Percentiles rank a stretch among this genome's conserved stretches.
phyloP scores from a whole-genome alignment of 2,888 invertebrate genomes.

The Clivina fossor region DNA sequence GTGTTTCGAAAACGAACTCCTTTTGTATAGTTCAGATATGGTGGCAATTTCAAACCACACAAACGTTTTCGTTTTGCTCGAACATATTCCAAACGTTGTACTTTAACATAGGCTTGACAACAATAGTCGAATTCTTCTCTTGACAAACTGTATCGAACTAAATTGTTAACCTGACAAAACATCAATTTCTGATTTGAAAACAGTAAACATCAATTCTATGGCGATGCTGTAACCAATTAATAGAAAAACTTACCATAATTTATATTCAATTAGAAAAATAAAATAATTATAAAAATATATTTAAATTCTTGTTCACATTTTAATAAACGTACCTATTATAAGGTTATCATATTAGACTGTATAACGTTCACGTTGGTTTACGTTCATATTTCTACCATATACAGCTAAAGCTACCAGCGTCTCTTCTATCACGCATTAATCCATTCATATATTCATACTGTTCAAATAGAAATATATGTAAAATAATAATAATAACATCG shows the following conservation, averaged over 20 bases:
- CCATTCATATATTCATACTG: not conserved
- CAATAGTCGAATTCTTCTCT: not conserved
- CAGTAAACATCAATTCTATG: constrained; percentile 22
- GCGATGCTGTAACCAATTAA: constrained; percentile 30
- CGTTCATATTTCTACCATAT: constrained; percentile 15
- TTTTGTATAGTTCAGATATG: not conserved
- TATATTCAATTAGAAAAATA: not conserved
- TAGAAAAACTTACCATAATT: constrained; percentile 23
- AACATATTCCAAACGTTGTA: constrained; percentile 8
- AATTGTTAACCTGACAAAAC: constrained; percentile 29
- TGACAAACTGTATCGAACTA: not conserved
- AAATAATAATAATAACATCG: not conserved
- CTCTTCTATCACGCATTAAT: constrained; percentile 9
- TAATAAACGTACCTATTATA: constrained; percentile 15
- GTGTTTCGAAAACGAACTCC: not conserved
- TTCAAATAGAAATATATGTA: not conserved
- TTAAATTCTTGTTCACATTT: constrained; percentile 2
- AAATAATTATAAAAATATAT: constrained; percentile 2
- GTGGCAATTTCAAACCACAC: not conserved
- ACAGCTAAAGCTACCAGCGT: constrained; percentile 20
- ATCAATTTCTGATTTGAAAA: constrained; percentile 24
- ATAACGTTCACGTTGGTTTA: constrained; percentile 9
- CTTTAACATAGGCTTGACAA: constrained; percentile 12
- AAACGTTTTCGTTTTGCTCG: constrained; percentile 3
- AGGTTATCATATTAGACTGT: constrained; percentile 4